A percentile compares a stretch with the other conserved stretches of the same genome.
Evolutionary conservation across 2,888 invertebrate species (phyloP).

Genomic region (Brachypalpus laphriformis): DNA sequence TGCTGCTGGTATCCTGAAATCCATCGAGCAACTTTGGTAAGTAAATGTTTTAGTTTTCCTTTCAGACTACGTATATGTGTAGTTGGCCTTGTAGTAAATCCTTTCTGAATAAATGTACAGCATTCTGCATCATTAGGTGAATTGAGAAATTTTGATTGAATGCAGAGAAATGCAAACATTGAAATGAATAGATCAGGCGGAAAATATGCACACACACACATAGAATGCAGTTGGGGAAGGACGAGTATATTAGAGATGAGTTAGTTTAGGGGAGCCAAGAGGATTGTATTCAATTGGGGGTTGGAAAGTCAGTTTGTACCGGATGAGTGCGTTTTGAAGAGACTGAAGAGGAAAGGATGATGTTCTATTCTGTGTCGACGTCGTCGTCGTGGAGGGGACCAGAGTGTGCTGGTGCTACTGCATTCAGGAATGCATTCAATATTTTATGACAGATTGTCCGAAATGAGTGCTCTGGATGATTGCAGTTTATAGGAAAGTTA

Average conservation of each 20-base stretch:
- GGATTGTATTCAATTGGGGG: conserved; percentile 38
- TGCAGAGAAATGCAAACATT: conserved; percentile 66
- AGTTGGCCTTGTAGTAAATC: conserved; percentile 32
- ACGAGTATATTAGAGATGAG: conserved; percentile 1
- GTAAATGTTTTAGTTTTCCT: conserved; percentile 31
- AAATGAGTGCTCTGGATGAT: conserved; percentile 35
- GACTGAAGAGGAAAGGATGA: conserved; percentile 13
- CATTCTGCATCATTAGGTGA: conserved; percentile 72
- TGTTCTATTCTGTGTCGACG: conserved; percentile 2
- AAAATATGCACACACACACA: conserved; percentile 35
- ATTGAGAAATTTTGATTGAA: conserved; percentile 70
- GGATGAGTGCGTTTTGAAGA: conserved; percentile 43
- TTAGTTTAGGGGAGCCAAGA: conserved; percentile 18
- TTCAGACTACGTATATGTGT: background rate
- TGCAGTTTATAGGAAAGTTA: conserved; percentile 43
- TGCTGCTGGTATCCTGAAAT: conserved; percentile 35
- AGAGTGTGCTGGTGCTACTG: too few species aligned
- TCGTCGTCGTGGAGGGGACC: background rate
- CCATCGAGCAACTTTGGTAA: conserved; percentile 64
- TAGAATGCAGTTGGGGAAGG: background rate
- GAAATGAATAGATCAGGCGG: conserved; percentile 68
- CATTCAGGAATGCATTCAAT: conserved; percentile 35
- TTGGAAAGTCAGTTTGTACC: conserved; percentile 15
- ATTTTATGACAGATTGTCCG: conserved; percentile 53
- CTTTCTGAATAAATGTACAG: conserved; percentile 57